Evolutionary conservation across 2,888 invertebrate genomes (phyloP), one percentile per base, ranked within the genome.

Genomic region (Pegoplata infirma): DNA sequence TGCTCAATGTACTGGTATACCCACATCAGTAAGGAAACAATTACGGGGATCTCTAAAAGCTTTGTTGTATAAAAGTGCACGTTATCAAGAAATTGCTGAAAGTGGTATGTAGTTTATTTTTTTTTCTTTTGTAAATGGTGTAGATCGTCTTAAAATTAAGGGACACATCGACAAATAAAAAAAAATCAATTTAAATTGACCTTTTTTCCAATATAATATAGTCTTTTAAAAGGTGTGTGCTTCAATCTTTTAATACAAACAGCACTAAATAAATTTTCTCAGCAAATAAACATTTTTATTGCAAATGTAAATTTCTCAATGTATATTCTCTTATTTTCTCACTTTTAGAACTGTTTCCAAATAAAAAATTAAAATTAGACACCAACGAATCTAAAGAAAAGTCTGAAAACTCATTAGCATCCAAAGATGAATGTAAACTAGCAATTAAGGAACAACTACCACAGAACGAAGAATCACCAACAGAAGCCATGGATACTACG

Each of bases 1-100:
- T 83, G 89, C 89, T 64, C 88, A 90, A 81, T 85, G 89, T 19
- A 88, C 87, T 56, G 90, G 89, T 55, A 87, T 90, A 69, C 90
- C 90, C 12, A 76, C 86, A 58, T 87, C 89, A 32, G 89, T 89
- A 63, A 88, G 89, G 21, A 88, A 88, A 76, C 89, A 89, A 81
- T 81, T 90, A 56, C 86, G 88, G 56, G 85, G 87, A 19, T 89
- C 89, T 16, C 81, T 90, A 1, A 85, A 88, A 71, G 87, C 87
- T 40, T 82, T 89, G 53, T 84, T 89, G 5, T 84, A 84, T 51
- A 89, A 89, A 76, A 87, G 86, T 80, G 85, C 87, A 14, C 86
- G 87, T 23, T 85, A 85, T 23, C 84, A 85, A 23, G 87, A 87
- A 77, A 86, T 87, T 21, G 84, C 85, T 44, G 87, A 89, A 76